Conservation (phyloP, 2,888 invertebrate species). For the Nemoura dubitans region DNA sequence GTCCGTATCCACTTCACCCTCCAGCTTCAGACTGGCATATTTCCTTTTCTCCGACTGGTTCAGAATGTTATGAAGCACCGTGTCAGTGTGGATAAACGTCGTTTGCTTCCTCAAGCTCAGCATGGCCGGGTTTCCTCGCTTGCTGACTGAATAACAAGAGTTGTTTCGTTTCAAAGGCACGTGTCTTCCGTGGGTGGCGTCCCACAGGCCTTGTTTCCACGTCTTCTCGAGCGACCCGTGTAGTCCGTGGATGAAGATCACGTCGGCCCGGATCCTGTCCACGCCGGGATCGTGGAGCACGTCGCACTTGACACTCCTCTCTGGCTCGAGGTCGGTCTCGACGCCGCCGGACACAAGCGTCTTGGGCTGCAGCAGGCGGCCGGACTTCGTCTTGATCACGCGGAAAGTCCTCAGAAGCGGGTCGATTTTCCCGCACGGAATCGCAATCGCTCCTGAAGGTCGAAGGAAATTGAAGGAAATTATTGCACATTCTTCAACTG, state of each 20-base stretch:
- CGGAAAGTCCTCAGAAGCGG: conserved; percentile 45
- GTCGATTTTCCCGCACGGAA: conserved; percentile 44
- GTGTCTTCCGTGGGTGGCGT: neutral
- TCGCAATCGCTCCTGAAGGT: conserved; percentile 36
- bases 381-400: conserved; percentile 40
- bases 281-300: conserved; percentile 58
- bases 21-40: neutral
- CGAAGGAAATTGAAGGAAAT: conserved; percentile 45
- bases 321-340: conserved; percentile 53
- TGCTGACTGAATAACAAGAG: conserved; percentile 8
- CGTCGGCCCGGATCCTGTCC: conserved; percentile 64
- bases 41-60: neutral
- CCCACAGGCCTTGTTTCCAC: conserved; percentile 73
- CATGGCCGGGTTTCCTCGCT: conserved; percentile 22
- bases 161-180: conserved; percentile 32
- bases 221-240: conserved; percentile 81
- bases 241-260: conserved; percentile 85
- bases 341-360: conserved; percentile 31
- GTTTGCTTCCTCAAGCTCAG: neutral
- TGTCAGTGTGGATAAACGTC: conserved; percentile 9
- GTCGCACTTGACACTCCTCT: conserved; percentile 59
- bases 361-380: neutral
- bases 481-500: neutral
- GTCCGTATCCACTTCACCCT: neutral
- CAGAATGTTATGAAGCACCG: neutral